Evolutionary conservation across 2,797 vertebrate genomes (phyloP).

Genomic region (Anomalospiza imberbis): DNA sequence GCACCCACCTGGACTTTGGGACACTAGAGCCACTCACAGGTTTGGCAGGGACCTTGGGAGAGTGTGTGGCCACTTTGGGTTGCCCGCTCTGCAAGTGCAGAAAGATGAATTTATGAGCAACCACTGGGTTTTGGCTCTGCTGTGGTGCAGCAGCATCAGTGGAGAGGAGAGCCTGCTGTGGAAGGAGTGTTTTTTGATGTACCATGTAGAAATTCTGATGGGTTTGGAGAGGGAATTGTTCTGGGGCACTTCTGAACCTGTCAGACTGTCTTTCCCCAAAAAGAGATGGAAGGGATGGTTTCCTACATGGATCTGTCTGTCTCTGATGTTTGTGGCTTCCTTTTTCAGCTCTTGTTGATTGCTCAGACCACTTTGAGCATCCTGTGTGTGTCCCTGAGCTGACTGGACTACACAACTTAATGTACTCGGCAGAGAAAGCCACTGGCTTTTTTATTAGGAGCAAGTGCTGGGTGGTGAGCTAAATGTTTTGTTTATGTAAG

Average conservation of each 20-base stretch:
- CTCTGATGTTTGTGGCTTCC: background rate
- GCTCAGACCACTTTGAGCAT: background rate
- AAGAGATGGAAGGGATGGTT: background rate
- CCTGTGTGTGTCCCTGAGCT: background rate
- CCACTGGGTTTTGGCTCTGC: background rate
- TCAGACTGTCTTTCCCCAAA: background rate
- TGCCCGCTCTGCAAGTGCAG: background rate
- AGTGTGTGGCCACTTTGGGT: background rate
- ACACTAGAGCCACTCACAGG: background rate
- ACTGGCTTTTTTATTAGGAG: background rate
- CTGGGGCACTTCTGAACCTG: background rate
- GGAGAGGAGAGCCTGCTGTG: rapidly evolving
- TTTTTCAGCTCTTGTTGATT: background rate
- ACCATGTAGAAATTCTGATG: background rate
- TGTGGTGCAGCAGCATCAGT: rapidly evolving
- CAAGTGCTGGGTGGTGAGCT: background rate
- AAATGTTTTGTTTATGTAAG: slow-evolving; percentile 17
- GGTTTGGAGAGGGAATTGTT: background rate
- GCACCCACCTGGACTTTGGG: background rate
- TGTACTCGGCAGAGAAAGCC: background rate
- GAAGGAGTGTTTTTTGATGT: background rate
- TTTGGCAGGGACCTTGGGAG: background rate
- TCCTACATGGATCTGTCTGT: background rate
- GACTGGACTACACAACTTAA: background rate
- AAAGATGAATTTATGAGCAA: background rate